Evolutionary conservation across 2,113 vertebrate species (phyloP).

Genomic region (Python bivittatus): DNA sequence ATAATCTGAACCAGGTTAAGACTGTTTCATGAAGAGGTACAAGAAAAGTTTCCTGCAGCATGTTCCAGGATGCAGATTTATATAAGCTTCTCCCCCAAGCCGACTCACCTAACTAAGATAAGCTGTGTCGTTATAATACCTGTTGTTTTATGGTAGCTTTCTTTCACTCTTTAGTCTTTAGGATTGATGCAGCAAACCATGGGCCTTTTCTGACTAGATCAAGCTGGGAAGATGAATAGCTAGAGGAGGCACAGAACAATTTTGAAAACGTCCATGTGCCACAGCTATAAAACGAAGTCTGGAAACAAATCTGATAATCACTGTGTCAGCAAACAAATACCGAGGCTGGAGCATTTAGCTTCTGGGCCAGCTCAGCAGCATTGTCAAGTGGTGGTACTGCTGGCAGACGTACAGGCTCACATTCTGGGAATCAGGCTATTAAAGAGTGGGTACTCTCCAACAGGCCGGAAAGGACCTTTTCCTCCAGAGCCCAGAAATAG

Average conservation of each 20-base stretch:
- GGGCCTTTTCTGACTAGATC: not conserved
- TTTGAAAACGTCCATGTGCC: not conserved
- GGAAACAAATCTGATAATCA: not conserved
- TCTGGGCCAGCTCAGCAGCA: not conserved
- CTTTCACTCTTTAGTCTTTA: not conserved
- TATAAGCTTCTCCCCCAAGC: not conserved
- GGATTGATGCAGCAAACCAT: not conserved
- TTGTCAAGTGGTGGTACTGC: not conserved
- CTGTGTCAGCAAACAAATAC: not conserved
- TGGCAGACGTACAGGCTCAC: not conserved
- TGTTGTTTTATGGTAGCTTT: not conserved
- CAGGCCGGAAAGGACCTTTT: not conserved
- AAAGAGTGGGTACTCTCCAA: not conserved
- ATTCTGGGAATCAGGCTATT: not conserved
- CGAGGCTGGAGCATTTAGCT: not conserved
- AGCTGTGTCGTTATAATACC: not conserved
- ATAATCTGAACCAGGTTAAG: not conserved
- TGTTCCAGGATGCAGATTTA: not conserved
- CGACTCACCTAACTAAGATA: not conserved
- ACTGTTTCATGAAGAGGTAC: not conserved
- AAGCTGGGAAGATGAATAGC: not conserved
- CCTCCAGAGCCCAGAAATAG: not conserved
- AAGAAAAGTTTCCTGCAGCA: not conserved
- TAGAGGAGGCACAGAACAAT: not conserved
- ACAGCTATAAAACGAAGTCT: not conserved